phyloP scores from a whole-genome alignment of 2,797 vertebrate species.

The Eulemur mongoz region DNA sequence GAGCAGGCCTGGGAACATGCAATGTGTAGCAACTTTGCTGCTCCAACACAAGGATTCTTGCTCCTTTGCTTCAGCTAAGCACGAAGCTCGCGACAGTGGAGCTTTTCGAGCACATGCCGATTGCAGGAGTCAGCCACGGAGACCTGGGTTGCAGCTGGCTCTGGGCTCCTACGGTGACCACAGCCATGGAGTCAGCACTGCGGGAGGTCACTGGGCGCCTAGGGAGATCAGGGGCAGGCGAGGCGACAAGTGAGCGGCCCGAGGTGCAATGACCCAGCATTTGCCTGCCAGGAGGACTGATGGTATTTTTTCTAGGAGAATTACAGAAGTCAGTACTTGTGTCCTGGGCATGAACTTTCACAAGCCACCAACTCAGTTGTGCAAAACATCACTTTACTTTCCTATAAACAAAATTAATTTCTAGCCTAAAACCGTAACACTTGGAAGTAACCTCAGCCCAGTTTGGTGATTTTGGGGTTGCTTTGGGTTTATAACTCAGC shows the following conservation, averaged over 20 bases:
- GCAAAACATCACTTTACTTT: background rate
- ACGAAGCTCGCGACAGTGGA: background rate
- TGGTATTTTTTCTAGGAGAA: background rate
- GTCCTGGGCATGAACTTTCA: background rate
- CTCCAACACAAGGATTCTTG: background rate
- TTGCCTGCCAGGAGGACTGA: background rate
- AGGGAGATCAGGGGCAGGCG: background rate
- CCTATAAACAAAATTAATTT: background rate
- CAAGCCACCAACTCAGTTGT: background rate
- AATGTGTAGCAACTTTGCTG: background rate
- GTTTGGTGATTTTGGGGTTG: background rate
- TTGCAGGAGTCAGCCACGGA: background rate
- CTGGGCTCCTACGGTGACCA: too few relatives aligned
- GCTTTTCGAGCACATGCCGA: background rate
- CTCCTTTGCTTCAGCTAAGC: background rate
- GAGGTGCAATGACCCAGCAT: too few relatives aligned
- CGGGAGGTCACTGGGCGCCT: background rate
- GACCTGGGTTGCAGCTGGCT: background rate
- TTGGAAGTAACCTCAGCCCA: background rate
- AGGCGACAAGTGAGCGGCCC: rapidly evolving
- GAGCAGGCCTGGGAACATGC: background rate
- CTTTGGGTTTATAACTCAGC: background rate
- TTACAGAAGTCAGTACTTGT: background rate
- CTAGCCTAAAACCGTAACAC: background rate
- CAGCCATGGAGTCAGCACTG: background rate